Evolutionary conservation across 1,140 invertebrate genomes (phyloP).

Genomic region (Aphaenogaster ashmeadi): DNA sequence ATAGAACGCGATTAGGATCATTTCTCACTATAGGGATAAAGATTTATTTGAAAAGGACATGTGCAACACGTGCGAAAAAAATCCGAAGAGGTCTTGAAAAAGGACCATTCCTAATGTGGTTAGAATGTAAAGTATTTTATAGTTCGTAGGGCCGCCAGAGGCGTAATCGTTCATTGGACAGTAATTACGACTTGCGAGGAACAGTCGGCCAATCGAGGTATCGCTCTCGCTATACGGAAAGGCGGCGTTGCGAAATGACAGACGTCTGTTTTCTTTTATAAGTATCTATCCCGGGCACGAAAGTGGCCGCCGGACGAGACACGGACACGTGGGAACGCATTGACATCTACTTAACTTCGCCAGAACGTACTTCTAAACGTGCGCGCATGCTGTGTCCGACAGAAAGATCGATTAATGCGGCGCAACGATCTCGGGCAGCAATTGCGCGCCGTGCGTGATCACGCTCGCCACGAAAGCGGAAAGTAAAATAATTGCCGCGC

Average conservation of each 20-base stretch:
- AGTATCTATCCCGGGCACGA: constrained; percentile 65
- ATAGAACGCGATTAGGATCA: neutral
- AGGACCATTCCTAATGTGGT: neutral
- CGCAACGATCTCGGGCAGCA: constrained; percentile 24
- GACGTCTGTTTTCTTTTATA: constrained; percentile 68
- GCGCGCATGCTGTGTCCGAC: constrained; percentile 31
- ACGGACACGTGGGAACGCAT: constrained; percentile 70
- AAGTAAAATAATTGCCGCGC: constrained; percentile 48
- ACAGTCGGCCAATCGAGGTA: constrained; percentile 41
- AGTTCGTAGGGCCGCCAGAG: constrained; percentile 34
- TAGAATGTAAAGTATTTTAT: constrained; percentile 54
- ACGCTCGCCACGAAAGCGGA: constrained; percentile 50
- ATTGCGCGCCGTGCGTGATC: constrained; percentile 44
- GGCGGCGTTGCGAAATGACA: constrained; percentile 71
- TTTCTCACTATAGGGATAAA: neutral
- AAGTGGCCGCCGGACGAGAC: constrained; percentile 44
- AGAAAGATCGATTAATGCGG: constrained; percentile 45
- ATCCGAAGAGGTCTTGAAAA: neutral
- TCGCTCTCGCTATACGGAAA: constrained; percentile 40
- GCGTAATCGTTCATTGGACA: constrained; percentile 41
- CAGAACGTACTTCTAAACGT: constrained; percentile 4
- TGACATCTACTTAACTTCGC: constrained; percentile 63
- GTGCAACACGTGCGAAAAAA: neutral
- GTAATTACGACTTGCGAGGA: constrained; percentile 68
- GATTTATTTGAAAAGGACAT: neutral